phyloP scores from a whole-genome alignment of 2,888 invertebrate genomes.

The Phragmatobia fuliginosa region DNA sequence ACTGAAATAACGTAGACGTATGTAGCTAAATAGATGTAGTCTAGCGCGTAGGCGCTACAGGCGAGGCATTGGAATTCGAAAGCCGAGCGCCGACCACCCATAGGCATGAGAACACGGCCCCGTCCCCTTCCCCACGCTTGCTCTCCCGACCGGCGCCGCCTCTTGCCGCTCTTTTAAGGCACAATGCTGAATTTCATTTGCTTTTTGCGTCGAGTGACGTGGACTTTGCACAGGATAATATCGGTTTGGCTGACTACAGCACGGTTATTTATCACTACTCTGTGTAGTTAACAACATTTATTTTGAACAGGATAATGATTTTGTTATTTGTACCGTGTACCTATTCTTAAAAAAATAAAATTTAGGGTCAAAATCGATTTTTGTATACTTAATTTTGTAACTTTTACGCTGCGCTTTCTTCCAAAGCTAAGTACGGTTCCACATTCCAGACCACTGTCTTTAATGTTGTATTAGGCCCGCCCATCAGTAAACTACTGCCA shows the following conservation, averaged over 20 bases:
- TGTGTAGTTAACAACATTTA: slow-evolving; percentile 2
- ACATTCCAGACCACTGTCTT: slow-evolving; percentile 78
- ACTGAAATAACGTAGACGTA: slow-evolving; percentile 50
- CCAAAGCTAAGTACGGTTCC: slow-evolving; percentile 64
- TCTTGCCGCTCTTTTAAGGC: slow-evolving; percentile 78
- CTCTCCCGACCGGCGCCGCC: slow-evolving; percentile 79
- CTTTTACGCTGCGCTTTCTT: slow-evolving; percentile 16
- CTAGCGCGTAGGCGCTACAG: slow-evolving; percentile 83
- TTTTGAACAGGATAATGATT: not conserved
- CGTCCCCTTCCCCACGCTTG: slow-evolving; percentile 83
- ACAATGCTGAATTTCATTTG: slow-evolving; percentile 85
- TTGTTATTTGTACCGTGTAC: not conserved
- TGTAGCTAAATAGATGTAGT: slow-evolving; percentile 65
- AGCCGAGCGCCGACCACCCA: slow-evolving; percentile 86
- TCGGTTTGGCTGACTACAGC: slow-evolving; percentile 41
- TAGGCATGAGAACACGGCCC: slow-evolving; percentile 84
- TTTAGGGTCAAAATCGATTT: not conserved
- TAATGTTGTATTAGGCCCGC: slow-evolving; percentile 77
- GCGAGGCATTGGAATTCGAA: slow-evolving; percentile 85
- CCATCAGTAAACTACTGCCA: slow-evolving; percentile 82
- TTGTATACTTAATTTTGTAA: not conserved
- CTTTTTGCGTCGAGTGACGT: slow-evolving; percentile 70
- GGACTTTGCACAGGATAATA: slow-evolving; percentile 58
- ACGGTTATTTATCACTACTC: not conserved
- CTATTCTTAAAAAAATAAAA: no score